phyloP scores from a whole-genome alignment of 2,113 vertebrate genomes.

The Thamnaconus septentrionalis region DNA sequence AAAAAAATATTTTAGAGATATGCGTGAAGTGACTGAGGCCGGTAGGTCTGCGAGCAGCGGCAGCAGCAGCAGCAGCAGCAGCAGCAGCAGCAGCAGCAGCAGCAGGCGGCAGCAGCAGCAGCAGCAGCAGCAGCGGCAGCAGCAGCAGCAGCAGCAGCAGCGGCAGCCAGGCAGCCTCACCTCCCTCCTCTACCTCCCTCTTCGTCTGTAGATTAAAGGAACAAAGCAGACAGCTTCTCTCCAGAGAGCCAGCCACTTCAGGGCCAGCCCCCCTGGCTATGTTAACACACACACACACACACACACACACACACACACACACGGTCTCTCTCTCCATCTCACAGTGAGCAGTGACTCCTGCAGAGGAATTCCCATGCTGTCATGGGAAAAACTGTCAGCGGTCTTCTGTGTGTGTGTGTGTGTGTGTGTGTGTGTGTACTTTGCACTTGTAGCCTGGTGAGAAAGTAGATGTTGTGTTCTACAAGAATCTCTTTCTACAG shows the following conservation, averaged over 20 bases:
- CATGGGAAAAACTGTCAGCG: conserved; percentile 52
- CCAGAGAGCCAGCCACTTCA: conserved; percentile 50
- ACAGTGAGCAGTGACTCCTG: conserved; percentile 45
- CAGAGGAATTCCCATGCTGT: conserved; percentile 64
- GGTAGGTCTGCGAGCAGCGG: conserved; percentile 12
- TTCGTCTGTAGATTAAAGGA: conserved; percentile 54
- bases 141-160: neutral
- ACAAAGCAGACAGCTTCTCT: conserved; percentile 62
- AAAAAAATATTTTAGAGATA: no score
- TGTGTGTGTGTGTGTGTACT: neutral
- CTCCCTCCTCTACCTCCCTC: conserved; percentile 17
- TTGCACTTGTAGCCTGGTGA: conserved; percentile 8
- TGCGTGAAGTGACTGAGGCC: no score
- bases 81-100: no score
- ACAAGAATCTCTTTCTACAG: conserved; percentile 16
- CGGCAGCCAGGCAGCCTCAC: conserved; percentile 25
- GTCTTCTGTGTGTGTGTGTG: conserved; percentile 20
- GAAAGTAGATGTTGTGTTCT: conserved; percentile 16
- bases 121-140: conserved; percentile 3
- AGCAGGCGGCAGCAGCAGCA: no score
- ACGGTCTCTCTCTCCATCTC: conserved; percentile 12
- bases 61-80: neutral
- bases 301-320: conserved; percentile 31
- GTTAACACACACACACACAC: conserved; percentile 24
- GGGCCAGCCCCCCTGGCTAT: conserved; percentile 41